A percentile compares a stretch with the other conserved stretches of the same genome.
phyloP scores from a whole-genome alignment of 2,797 vertebrate genomes.

The Syncerus caffer region DNA sequence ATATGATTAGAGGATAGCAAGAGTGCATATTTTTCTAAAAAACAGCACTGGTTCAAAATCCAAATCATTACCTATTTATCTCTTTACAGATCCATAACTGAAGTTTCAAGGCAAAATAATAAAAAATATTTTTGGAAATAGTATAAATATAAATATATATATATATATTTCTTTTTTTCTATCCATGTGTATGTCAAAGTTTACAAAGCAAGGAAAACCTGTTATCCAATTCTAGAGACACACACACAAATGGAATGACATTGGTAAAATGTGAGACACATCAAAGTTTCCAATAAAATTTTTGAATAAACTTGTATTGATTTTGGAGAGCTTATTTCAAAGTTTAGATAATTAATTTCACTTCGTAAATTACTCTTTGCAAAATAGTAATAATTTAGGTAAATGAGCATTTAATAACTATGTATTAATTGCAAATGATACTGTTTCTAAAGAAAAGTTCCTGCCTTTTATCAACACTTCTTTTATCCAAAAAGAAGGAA shows the following conservation, averaged over 20 bases:
- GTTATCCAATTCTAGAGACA: not conserved
- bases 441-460: not conserved
- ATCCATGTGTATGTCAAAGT: not conserved
- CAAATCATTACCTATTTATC: not conserved
- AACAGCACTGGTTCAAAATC: not conserved
- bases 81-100: not conserved
- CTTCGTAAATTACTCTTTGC: not conserved
- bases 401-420: not conserved
- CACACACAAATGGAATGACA: not conserved
- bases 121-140: not conserved
- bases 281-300: not conserved
- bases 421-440: not conserved
- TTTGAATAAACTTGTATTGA: not conserved
- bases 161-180: not conserved
- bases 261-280: not conserved
- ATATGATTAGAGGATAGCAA: not conserved
- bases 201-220: not conserved
- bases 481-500: not conserved
- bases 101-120: slow-evolving; percentile 29
- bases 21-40: not conserved
- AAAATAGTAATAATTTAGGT: not conserved
- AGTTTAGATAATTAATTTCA: slow-evolving; percentile 16
- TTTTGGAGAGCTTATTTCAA: slow-evolving; percentile 1
- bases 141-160: not conserved
- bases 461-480: not conserved